Evolutionary conservation across 2,888 invertebrate species (phyloP), one percentile per base, ranked within the genome.

Genomic region (Idaea biselata): DNA sequence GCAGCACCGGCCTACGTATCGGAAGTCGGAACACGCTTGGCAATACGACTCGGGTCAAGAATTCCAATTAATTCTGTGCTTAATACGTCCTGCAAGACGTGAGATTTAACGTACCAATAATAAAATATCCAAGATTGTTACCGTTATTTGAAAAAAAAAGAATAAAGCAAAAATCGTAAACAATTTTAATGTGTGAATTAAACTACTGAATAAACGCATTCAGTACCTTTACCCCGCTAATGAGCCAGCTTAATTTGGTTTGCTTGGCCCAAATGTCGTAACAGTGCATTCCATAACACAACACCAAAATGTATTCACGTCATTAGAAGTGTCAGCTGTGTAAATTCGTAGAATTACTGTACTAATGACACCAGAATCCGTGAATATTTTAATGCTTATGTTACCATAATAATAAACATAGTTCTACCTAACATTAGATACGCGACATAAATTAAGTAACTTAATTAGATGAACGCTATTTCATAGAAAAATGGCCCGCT

Each of bases 271-370:
- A 73, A 79, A 79, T 78, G 74, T 75, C 73, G 76, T 75, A 77
- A 78, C 71, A 72, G 72, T 74, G 73, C 77, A 82, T 84, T 79
- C 80, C 80, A 74, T 78, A 78, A 74, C 75, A 75, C 69, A 74
- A 69, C 71, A 72, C 68, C 73, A 68, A 79, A 79, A 80, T 76
- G 72, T 78, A 79, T 80, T 74, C 74, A 73, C 75, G 72, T 80
- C 82, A 79, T 83, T 83, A 83, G 74, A 75, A 68, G 75, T 76
- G 78, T 75, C 76, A 76, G 76, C 75, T 74, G 76, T 76, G 77
- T 79, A 74, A 75, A 78, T 81, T 82, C 78, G 75, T 76, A 70
- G 79, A 79, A 81, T 80, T 71, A 74, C 75, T 69, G 69, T 68
- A 73, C 77, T 79, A 81, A 68, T 68, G 67, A 65, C 63, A 68